Percentiles rank a stretch among this genome's conserved stretches.
Conservation (phyloP, 1,140 invertebrate species). For the Zeugodacus cucurbitae region DNA sequence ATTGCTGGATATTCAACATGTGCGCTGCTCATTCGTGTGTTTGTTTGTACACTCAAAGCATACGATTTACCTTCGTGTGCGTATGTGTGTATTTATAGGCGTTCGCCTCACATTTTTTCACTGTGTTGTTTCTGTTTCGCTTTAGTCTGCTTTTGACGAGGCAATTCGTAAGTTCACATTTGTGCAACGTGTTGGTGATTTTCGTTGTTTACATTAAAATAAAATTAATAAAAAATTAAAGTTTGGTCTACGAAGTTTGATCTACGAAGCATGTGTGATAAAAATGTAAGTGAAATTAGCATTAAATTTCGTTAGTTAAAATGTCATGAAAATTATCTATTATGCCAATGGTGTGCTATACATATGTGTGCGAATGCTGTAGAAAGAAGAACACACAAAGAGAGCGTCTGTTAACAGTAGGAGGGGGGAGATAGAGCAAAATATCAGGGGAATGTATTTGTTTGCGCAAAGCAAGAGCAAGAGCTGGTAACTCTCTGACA, state of each 20-base stretch:
- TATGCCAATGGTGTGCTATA: background rate
- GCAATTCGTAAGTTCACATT: background rate
- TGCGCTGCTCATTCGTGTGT: too few species aligned
- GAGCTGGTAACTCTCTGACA: background rate
- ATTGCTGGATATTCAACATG: too few species aligned
- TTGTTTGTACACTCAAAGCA: too few species aligned
- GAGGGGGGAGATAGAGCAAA: background rate
- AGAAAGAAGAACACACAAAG: background rate
- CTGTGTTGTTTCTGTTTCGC: background rate
- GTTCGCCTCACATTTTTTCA: background rate
- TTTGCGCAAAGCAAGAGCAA: background rate
- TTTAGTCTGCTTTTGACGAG: background rate
- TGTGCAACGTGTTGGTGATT: background rate
- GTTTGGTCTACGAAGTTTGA: background rate
- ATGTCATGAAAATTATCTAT: background rate
- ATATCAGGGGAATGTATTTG: too few species aligned
- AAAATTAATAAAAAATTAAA: background rate
- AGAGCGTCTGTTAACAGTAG: background rate
- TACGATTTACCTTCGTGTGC: background rate
- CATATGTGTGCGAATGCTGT: background rate
- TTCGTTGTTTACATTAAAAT: background rate
- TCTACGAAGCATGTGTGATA: background rate
- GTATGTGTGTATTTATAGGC: background rate
- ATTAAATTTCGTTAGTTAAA: background rate
- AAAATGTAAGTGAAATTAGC: background rate